Evolutionary conservation across 2,113 vertebrate genomes (phyloP).

Genomic region (Mellivora capensis): DNA sequence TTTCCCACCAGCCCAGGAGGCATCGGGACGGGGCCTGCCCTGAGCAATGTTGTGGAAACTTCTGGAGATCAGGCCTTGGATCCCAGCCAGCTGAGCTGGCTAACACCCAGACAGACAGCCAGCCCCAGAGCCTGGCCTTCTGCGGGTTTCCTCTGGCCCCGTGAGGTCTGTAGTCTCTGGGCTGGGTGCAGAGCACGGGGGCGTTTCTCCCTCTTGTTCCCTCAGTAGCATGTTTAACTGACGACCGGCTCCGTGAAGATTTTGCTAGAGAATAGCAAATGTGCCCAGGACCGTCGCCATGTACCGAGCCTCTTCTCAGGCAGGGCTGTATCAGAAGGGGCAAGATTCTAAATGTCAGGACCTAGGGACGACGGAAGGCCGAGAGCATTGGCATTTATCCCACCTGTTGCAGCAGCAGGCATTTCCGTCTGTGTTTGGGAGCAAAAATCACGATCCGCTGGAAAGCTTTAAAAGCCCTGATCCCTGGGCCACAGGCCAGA

Average conservation of each 20-base stretch:
- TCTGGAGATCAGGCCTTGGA: background rate
- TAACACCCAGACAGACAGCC: background rate
- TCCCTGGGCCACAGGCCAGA: background rate
- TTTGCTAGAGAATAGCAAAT: background rate
- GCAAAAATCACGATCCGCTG: background rate
- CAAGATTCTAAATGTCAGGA: no score
- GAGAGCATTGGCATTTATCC: fast-evolving
- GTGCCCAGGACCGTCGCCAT: background rate
- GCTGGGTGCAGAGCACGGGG: background rate
- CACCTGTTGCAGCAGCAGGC: background rate
- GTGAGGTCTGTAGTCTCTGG: fast-evolving
- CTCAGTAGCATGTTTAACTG: background rate
- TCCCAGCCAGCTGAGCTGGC: background rate
- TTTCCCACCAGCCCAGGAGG: background rate
- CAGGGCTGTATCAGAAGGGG: background rate
- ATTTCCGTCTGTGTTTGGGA: background rate
- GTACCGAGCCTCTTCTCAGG: background rate
- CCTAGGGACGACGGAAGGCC: fast-evolving
- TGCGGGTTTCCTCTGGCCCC: background rate
- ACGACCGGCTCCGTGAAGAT: background rate
- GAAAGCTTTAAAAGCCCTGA: background rate
- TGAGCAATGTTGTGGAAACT: background rate
- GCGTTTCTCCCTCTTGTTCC: background rate
- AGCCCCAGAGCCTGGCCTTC: background rate
- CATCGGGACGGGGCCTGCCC: background rate